Conservation (phyloP, 2,797 vertebrate species). For the Melanotaenia trifasciata region DNA sequence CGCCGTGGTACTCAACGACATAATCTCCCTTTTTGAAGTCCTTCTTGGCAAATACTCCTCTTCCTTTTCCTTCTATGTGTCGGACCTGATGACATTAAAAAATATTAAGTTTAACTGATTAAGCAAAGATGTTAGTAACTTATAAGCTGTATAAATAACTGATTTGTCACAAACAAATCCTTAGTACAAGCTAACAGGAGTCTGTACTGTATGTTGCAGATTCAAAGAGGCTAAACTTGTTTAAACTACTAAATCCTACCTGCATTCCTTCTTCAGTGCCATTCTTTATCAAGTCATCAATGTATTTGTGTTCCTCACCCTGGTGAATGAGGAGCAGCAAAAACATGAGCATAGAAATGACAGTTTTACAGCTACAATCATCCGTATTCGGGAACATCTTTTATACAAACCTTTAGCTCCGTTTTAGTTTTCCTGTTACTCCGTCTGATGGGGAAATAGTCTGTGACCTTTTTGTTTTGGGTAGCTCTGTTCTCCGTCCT, state of each 20-base stretch:
- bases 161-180: not conserved
- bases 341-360: not conserved
- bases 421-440: constrained; percentile 92
- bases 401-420: constrained; percentile 88
- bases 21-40: constrained; percentile 91
- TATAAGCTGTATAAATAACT: not conserved
- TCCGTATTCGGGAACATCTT: not conserved
- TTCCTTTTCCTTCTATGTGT: constrained; percentile 91
- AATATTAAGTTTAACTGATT: not conserved
- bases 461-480: constrained; percentile 93
- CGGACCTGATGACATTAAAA: constrained; percentile 82
- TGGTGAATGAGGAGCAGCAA: constrained; percentile 56
- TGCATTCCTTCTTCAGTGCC: constrained; percentile 92
- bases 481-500: constrained; percentile 85
- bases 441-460: constrained; percentile 92
- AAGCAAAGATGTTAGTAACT: not conserved
- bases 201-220: not conserved
- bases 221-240: not conserved
- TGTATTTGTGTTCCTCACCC: constrained; percentile 89
- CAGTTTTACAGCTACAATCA: not conserved
- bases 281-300: constrained; percentile 90
- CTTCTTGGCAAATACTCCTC: constrained; percentile 89
- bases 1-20: constrained; percentile 95
- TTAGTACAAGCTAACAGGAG: not conserved
- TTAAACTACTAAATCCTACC: constrained; percentile 74